Conservation (phyloP, 2,888 invertebrate species). For the Baccha elongata region DNA sequence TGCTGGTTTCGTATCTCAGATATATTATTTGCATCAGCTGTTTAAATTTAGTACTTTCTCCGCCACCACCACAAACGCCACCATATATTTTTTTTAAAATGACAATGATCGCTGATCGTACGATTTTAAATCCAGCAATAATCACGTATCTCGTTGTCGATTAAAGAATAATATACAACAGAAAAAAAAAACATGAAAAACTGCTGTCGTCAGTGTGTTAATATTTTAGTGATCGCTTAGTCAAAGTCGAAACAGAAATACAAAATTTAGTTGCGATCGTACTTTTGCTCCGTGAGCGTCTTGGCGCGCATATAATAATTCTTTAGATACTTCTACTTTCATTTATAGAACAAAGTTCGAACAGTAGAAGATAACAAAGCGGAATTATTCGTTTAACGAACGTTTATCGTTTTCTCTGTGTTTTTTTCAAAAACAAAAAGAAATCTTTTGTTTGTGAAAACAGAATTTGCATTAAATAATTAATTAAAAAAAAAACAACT, state of each 20-base stretch:
- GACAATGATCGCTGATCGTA: constrained; percentile 38
- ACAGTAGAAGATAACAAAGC: too few species aligned
- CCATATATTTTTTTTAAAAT: neutral
- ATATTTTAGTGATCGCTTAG: neutral
- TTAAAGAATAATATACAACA: neutral
- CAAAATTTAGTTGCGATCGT: constrained; percentile 61
- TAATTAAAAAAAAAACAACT: constrained; percentile 11
- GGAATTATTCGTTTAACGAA: constrained; percentile 5
- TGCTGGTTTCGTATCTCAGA: too few species aligned
- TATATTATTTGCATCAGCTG: constrained; percentile 11
- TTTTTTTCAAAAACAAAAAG: neutral
- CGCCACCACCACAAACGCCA: neutral
- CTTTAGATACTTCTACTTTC: constrained; percentile 10
- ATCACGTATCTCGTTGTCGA: neutral
- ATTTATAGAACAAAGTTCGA: too few species aligned
- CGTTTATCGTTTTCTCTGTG: constrained; percentile 8
- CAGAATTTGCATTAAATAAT: constrained; percentile 5
- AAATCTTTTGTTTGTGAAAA: constrained; percentile 2
- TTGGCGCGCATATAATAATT: constrained; percentile 21
- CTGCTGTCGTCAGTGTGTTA: constrained; percentile 23
- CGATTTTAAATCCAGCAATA: constrained; percentile 24
- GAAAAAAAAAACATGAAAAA: constrained; percentile 4
- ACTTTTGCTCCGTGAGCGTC: constrained; percentile 50
- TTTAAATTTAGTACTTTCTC: constrained; percentile 6
- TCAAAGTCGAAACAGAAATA: constrained; percentile 24